These are phyloP conservation scores for Sebastes minor DNA, from an alignment of 2,797 vertebrate species.

Conservation along the genomic window DNA sequence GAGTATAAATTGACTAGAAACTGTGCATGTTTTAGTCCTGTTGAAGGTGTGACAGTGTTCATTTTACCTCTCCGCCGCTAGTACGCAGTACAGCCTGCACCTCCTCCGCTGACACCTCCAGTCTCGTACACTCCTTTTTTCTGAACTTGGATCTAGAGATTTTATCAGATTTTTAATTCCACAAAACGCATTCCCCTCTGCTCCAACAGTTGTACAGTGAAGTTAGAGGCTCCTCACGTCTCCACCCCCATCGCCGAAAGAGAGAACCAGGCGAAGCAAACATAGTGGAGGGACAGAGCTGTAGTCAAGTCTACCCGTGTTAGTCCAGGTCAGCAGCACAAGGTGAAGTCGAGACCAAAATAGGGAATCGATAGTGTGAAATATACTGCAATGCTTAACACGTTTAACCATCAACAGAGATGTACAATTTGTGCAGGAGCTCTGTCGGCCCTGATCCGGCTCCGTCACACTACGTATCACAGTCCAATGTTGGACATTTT, in stretches of 20 bases:
- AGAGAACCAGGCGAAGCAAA: background rate
- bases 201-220: constrained; percentile 9
- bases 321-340: background rate
- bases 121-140: constrained; percentile 19
- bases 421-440: background rate
- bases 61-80: constrained; percentile 32
- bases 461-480: background rate
- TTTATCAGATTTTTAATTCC: constrained; percentile 31
- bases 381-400: background rate
- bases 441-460: background rate
- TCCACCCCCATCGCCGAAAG: background rate
- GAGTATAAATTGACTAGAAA: constrained; percentile 84
- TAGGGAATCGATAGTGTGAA: background rate
- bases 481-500: background rate
- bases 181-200: background rate
- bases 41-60: constrained; percentile 88
- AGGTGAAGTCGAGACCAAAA: background rate
- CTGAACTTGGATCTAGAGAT: constrained; percentile 14
- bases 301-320: background rate
- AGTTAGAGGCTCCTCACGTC: background rate
- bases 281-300: background rate
- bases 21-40: constrained; percentile 94
- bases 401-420: background rate
- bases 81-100: constrained; percentile 22
- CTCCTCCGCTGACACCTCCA: constrained; percentile 24